Base-by-base conservation (phyloP, 30 jellyfish, hydroid and myxozoan species). In the Pelagia noctiluca region DNA sequence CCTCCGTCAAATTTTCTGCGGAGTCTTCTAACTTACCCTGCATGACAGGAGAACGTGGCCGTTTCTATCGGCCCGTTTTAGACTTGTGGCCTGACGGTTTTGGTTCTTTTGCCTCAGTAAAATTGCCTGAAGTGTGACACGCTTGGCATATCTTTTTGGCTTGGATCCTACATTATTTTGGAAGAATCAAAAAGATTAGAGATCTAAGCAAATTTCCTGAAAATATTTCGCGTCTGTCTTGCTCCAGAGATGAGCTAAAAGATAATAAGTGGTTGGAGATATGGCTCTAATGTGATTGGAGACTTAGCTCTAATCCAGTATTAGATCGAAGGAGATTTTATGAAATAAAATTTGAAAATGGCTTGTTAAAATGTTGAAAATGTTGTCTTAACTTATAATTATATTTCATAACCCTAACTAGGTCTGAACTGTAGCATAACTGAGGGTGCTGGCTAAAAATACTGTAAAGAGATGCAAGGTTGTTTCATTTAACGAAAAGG, bases 181-280 rank as follows among this genome's bases (percentile, higher is more conserved):
- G n/a, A 4, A 2, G 60, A 66, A 26, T 24, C 61, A 66, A 7
- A 66, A 4, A 24, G 78, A 66, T 23, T 4, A 66, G 34, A 64
- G 50, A n/a, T 21, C 31, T 13, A 22, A 42, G 57, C 57, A 42
- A 42, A 5, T 42, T 42, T 64, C 50, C 8, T 21, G 48, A 30
- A 21, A 31, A 16, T 21, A 4, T 31, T 64, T 23, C 22, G 26
- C 78, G 60, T 26, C 60, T 24, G 60, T n/a, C 78, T 23, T 2
- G 78, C 60, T 26, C 57, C 57, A 42, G 57, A 42, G 57, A 42
- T 42, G 57, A 42, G 57, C 57, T 42, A 42, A 42, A 42, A 42
- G 57, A 42, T n/a, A n/a, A n/a, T n/a, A 42, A 16, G 16, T 42
- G 57, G 57, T 8, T 8, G 57, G 57, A 42, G 57, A 5, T 16